Evolutionary conservation across 2,113 vertebrate species (phyloP).

Genomic region (Alligator sinensis): DNA sequence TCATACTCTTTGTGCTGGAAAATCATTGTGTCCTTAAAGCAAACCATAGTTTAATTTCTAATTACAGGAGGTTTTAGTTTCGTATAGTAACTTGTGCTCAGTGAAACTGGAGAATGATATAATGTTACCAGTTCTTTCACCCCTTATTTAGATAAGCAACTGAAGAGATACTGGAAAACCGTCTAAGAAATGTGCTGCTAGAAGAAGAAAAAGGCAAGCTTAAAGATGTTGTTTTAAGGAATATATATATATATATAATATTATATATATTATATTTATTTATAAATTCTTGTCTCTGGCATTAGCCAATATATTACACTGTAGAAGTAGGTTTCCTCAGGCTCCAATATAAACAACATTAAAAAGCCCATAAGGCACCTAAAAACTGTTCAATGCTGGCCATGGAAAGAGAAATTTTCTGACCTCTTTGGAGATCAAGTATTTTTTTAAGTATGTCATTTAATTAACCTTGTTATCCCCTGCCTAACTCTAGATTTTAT

Average conservation of each 20-base stretch:
- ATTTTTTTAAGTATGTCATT: neutral
- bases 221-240: neutral
- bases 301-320: neutral
- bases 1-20: conserved; percentile 46
- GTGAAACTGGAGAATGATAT: neutral
- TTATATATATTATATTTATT: neutral
- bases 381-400: neutral
- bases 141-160: conserved; percentile 11
- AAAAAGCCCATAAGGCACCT: neutral
- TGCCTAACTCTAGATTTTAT: neutral
- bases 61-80: conserved; percentile 20
- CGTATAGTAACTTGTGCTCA: neutral
- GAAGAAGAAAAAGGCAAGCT: neutral
- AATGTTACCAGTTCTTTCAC: neutral
- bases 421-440: neutral
- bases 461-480: neutral
- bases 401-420: neutral
- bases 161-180: neutral
- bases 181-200: neutral
- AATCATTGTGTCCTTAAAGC: conserved; percentile 43
- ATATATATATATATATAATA: neutral
- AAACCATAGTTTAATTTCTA: neutral
- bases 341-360: neutral
- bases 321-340: neutral
- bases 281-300: neutral